Conservation (phyloP, 2,113 vertebrate species). For the Mormyrus iriodes region DNA sequence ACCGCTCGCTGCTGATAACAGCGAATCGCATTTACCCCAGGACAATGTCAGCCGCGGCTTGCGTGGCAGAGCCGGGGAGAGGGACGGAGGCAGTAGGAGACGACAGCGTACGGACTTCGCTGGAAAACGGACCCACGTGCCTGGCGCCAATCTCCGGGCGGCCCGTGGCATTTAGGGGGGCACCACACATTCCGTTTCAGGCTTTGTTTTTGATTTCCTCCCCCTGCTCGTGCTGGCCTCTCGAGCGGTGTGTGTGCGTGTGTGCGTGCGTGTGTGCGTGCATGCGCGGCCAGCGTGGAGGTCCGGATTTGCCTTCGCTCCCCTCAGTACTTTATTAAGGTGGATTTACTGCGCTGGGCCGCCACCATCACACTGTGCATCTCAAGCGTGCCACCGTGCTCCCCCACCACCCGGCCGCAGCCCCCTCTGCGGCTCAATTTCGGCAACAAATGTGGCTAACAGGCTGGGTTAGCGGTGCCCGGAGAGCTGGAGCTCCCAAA, state of each 20-base stretch:
- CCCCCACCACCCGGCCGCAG: slow-evolving; percentile 29
- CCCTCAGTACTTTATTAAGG: slow-evolving; percentile 41
- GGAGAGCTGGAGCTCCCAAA: slow-evolving; percentile 32
- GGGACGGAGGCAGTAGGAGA: background rate
- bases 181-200: background rate
- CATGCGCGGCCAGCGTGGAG: background rate
- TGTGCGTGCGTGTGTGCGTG: too few relatives aligned
- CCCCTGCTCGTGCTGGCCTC: background rate
- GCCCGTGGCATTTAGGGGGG: background rate
- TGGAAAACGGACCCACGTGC: background rate
- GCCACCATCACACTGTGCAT: slow-evolving; percentile 31
- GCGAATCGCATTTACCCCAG: slow-evolving; percentile 39
- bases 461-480: slow-evolving; percentile 33
- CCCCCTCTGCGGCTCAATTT: slow-evolving; percentile 38
- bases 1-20: slow-evolving; percentile 46
- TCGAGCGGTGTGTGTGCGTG: background rate
- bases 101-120: background rate
- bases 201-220: background rate
- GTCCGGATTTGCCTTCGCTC: slow-evolving; percentile 16
- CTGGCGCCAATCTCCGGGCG: background rate
- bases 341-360: slow-evolving; percentile 32
- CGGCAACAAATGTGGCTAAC: slow-evolving; percentile 39
- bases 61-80: background rate
- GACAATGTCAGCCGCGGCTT: slow-evolving; percentile 40
- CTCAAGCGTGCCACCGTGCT: slow-evolving; percentile 31